phyloP scores from a whole-genome alignment of 2,797 vertebrate species.

The Phrynocephalus vlangalii region DNA sequence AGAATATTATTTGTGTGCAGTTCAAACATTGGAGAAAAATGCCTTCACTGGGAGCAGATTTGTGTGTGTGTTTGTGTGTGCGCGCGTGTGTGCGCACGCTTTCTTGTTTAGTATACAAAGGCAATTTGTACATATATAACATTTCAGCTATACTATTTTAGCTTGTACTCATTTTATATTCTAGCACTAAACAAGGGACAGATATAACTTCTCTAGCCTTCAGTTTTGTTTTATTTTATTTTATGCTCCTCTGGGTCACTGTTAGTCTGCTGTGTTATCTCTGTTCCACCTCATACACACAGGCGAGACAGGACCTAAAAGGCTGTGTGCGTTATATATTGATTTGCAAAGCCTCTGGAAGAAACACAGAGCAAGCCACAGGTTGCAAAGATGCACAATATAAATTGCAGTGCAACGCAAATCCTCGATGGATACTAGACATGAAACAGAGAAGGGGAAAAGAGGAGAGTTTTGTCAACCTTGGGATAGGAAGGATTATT shows the following conservation, averaged over 20 bases:
- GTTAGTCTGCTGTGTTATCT: constrained; percentile 4
- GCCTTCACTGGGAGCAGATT: too few relatives aligned
- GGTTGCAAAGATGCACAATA: not conserved
- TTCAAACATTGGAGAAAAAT: too few relatives aligned
- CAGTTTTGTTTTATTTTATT: not conserved
- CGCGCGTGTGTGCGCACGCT: too few relatives aligned
- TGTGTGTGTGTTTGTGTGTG: too few relatives aligned
- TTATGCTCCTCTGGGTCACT: not conserved
- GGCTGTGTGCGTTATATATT: not conserved
- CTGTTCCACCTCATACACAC: not conserved
- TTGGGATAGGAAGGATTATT: not conserved
- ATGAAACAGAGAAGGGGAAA: not conserved
- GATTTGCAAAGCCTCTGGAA: constrained; percentile 4
- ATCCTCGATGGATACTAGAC: not conserved
- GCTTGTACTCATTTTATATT: not conserved
- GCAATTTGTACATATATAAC: too few relatives aligned
- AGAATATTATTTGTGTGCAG: too few relatives aligned
- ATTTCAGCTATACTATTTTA: not conserved
- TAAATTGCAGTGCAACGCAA: not conserved
- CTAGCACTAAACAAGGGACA: not conserved
- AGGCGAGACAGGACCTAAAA: not conserved
- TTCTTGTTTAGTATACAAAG: too few relatives aligned
- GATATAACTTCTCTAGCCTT: not conserved
- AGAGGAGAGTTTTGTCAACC: not conserved
- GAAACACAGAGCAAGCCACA: not conserved